Base-by-base conservation (phyloP, 2,113 vertebrate species). In the Oryzias melastigma region DNA sequence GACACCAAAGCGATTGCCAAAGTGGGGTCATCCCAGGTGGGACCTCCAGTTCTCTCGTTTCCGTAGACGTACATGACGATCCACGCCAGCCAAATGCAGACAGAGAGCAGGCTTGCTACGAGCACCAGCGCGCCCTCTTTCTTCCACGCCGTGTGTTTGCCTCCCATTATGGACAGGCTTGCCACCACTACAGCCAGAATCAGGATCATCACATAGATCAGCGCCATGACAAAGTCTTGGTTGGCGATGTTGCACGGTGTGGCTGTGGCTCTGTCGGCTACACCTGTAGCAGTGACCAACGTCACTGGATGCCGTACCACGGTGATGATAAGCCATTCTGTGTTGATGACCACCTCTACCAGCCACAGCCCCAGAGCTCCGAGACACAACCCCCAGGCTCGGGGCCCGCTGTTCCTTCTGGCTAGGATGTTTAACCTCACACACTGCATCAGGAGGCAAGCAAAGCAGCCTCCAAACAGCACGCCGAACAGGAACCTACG, bases 311-410 rank as follows among this genome's bases (percentile, higher is more conserved):
- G 77, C 13, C 91, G 91, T 0, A 89, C 93, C 24, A 96, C 76
- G 0, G 97, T 98, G 81, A 99, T 93, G 68, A 98, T 90, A 35
- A 99, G 88, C 97, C 97, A 99, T 87, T 98, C 96, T 0, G 93
- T 66, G 52, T 98, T 99, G 88, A 99, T 94, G 80, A 99, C 87
- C 47, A 93, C 94, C 83, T 98, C 95, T 53, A 98, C 95, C 5
- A 93, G 80, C 83, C 92, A 84, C 1, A 98, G 86, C 2, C 88
- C 90, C 75, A 93, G 1, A 0, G 94, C 94, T 54, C 92, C 89
- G 0, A 88, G 60, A 54, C 93, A 93, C 1, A 94, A 59, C 43
- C 77, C 80, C 94, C 95, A 94, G 5, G 83, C 90, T 27, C 62
- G 87, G 0, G 94, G 94, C 0, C 85, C 93, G 0, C 35, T 68